Conservation (phyloP, 2,797 vertebrate species). For the Halcyon chelicuti region DNA sequence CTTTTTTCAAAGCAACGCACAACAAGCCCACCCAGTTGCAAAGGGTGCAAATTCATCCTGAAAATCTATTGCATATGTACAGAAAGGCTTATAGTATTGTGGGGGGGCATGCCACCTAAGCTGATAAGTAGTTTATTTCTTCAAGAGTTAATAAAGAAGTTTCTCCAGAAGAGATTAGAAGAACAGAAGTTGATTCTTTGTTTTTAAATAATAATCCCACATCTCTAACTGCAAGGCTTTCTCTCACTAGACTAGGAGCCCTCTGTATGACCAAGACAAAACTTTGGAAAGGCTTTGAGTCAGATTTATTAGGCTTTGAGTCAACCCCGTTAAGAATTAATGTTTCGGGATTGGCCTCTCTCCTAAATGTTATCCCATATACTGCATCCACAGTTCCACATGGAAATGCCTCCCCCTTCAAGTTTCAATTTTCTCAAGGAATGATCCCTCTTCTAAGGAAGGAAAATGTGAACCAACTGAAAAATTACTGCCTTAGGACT, state of each 20-base stretch:
- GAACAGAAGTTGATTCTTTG: not conserved
- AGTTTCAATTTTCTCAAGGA: not conserved
- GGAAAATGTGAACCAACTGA: not conserved
- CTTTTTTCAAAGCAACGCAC: not conserved
- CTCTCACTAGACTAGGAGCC: not conserved
- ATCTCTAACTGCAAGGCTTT: not conserved
- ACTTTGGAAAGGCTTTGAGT: not conserved
- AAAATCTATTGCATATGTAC: not conserved
- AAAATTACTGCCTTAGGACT: not conserved
- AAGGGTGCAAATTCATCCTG: not conserved
- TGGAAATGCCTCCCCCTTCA: not conserved
- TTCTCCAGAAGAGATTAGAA: not conserved
- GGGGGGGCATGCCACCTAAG: not conserved
- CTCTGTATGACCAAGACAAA: not conserved
- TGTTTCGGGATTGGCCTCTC: not conserved
- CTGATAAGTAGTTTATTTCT: not conserved
- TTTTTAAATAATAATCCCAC: not conserved
- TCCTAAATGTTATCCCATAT: not conserved
- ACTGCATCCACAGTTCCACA: not conserved
- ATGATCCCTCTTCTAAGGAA: not conserved
- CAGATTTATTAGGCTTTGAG: not conserved
- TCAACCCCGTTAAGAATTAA: rapidly evolving
- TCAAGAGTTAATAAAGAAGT: not conserved
- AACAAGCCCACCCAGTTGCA: not conserved
- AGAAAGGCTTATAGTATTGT: not conserved